phyloP scores from a whole-genome alignment of 2,797 vertebrate genomes.

The Tangara arthus region DNA sequence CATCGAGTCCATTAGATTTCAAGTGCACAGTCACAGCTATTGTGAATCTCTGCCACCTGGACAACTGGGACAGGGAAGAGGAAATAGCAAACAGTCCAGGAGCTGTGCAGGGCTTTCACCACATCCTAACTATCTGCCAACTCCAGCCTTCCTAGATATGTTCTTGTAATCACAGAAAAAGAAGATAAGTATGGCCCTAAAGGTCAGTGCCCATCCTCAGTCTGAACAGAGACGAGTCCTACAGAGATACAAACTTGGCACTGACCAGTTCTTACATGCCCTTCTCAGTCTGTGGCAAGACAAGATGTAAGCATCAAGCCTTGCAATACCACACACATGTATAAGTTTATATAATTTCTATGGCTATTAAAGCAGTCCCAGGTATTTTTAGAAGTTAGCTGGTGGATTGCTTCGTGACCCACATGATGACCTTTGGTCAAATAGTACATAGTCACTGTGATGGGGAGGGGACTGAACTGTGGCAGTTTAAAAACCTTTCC shows the following conservation, averaged over 20 bases:
- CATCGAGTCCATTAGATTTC: neutral
- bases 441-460: neutral
- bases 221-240: neutral
- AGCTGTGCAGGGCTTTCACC: neutral
- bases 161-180: neutral
- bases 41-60: neutral
- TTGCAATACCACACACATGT: neutral
- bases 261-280: neutral
- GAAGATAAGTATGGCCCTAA: neutral
- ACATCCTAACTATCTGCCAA: neutral
- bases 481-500: neutral
- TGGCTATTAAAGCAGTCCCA: neutral
- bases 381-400: conserved; percentile 15
- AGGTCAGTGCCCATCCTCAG: neutral
- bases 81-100: neutral
- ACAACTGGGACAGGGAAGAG: neutral
- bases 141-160: neutral
- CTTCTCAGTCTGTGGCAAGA: neutral
- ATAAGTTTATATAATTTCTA: neutral
- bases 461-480: neutral
- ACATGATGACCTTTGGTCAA: neutral
- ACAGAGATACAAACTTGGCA: neutral
- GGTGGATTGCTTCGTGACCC: neutral
- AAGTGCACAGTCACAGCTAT: neutral
- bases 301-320: neutral